Evolutionary conservation across 1,140 invertebrate genomes (phyloP).

Genomic region (Drosophila mauritiana): DNA sequence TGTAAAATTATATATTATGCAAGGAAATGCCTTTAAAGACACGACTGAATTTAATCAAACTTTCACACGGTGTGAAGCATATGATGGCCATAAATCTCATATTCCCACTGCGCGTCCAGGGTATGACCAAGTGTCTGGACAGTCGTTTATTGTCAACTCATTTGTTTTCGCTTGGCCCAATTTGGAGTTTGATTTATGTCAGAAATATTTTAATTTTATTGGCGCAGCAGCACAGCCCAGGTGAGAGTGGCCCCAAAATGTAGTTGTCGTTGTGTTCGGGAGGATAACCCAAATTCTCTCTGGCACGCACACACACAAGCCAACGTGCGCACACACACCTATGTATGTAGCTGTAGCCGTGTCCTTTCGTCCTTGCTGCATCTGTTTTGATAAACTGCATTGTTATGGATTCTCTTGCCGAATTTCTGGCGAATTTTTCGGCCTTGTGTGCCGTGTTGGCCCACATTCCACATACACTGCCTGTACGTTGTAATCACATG

Average conservation of each 20-base stretch:
- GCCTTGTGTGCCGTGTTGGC: conserved; percentile 45
- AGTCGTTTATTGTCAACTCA: conserved; percentile 53
- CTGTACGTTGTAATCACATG: conserved; percentile 31
- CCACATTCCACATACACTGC: conserved; percentile 42
- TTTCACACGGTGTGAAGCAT: background rate
- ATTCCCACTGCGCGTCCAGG: background rate
- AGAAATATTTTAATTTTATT: conserved; percentile 71
- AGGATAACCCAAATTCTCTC: conserved; percentile 54
- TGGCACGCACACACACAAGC: conserved; percentile 2
- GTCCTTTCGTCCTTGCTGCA: conserved; percentile 38
- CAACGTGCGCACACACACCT: background rate
- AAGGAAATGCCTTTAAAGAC: no score
- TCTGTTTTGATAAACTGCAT: conserved; percentile 54
- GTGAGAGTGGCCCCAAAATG: conserved; percentile 21
- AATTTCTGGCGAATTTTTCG: conserved; percentile 42
- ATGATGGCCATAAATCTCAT: background rate
- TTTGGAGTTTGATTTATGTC: conserved; percentile 73
- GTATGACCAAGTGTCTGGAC: conserved; percentile 17
- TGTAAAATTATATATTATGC: no score
- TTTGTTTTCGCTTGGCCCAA: conserved; percentile 59
- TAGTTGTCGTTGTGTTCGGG: conserved; percentile 15
- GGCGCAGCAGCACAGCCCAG: conserved; percentile 29
- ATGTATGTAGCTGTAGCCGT: background rate
- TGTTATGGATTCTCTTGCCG: conserved; percentile 40
- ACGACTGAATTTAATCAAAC: background rate